Conservation (phyloP, 2,888 invertebrate genomes). For the Maniola hyperantus region DNA sequence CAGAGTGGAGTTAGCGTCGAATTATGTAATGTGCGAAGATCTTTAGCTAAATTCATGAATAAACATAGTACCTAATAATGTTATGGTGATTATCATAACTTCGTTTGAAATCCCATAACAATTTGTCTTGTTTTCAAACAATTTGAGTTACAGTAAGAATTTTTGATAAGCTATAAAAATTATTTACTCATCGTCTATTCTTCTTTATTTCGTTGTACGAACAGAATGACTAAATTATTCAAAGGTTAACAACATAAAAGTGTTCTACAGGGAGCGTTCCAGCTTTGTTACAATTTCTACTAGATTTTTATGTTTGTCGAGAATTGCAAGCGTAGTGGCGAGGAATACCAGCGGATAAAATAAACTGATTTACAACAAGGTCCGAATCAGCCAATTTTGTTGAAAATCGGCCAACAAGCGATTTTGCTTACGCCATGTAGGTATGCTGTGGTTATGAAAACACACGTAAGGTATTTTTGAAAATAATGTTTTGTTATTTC, state of each 20-base stretch:
- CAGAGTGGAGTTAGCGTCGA: too few relatives aligned
- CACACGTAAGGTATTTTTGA: constrained; percentile 4
- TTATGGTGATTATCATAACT: neutral
- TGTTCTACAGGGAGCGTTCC: constrained; percentile 15
- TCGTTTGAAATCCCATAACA: neutral
- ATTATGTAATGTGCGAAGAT: too few relatives aligned
- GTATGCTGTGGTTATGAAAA: constrained; percentile 23
- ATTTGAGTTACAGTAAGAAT: neutral
- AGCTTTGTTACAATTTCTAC: constrained; percentile 15
- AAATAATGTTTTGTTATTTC: neutral
- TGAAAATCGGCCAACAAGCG: constrained; percentile 34
- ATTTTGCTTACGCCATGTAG: constrained; percentile 28
- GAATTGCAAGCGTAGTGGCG: constrained; percentile 35
- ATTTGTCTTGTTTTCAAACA: neutral
- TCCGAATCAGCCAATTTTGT: constrained; percentile 35
- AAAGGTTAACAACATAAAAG: constrained; percentile 19
- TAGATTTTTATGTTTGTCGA: constrained; percentile 33
- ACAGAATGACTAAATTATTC: constrained; percentile 25
- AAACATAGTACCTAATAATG: too few relatives aligned
- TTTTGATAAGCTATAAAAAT: neutral
- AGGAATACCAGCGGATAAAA: constrained; percentile 36
- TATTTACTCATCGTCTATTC: neutral
- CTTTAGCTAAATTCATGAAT: too few relatives aligned
- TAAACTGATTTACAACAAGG: constrained; percentile 37
- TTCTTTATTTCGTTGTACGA: constrained; percentile 2